Evolutionary conservation across 2,888 invertebrate species (phyloP).

Genomic region (Phortica okadai): DNA sequence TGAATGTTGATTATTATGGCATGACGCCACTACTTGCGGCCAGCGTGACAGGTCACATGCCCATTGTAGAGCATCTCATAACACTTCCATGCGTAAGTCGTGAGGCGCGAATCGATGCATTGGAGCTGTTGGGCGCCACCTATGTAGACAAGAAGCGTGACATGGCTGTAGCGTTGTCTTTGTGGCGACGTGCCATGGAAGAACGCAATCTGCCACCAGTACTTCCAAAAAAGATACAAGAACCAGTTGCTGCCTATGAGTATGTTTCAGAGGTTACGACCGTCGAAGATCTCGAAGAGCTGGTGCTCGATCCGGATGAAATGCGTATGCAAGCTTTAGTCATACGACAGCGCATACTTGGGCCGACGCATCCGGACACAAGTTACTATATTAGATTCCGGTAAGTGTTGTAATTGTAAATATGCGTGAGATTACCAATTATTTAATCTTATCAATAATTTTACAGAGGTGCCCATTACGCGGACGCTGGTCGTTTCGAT

Average conservation of each 20-base stretch:
- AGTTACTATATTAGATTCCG: conserved; percentile 95
- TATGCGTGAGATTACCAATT: background rate
- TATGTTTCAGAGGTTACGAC: conserved; percentile 89
- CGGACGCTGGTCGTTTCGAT: conserved; percentile 94
- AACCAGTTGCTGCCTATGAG: conserved; percentile 91
- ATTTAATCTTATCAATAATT: background rate
- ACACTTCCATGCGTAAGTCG: conserved; percentile 84
- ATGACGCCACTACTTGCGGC: conserved; percentile 97
- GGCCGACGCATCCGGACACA: conserved; percentile 97
- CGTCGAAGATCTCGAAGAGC: conserved; percentile 87
- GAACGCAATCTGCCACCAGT: conserved; percentile 84
- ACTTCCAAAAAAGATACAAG: conserved; percentile 85
- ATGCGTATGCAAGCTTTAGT: conserved; percentile 97
- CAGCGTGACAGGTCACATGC: conserved; percentile 93
- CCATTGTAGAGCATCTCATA: conserved; percentile 95
- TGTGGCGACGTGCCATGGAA: conserved; percentile 95
- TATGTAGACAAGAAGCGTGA: conserved; percentile 97
- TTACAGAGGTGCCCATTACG: conserved; percentile 90
- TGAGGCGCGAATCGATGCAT: conserved; percentile 89
- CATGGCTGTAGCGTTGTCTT: conserved; percentile 90
- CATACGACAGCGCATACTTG: conserved; percentile 92
- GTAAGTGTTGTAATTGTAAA: conserved; percentile 49
- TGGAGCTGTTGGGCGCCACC: conserved; percentile 94
- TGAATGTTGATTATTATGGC: conserved; percentile 96
- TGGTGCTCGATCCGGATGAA: conserved; percentile 94